Evolutionary conservation across 2,797 vertebrate genomes (phyloP).

Genomic region (Sebastes iracundus): DNA sequence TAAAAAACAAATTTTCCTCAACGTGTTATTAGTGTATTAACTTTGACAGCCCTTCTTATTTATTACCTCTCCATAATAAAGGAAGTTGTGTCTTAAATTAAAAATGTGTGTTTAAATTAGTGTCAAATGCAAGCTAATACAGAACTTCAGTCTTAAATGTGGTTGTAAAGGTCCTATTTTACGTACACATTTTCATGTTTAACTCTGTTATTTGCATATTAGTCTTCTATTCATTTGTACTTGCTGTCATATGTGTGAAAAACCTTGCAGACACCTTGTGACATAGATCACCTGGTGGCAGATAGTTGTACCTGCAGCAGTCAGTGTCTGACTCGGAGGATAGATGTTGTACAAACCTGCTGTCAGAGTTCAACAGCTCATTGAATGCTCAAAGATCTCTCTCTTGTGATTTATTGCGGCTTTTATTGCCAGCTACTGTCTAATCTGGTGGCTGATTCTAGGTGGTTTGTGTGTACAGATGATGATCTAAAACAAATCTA

Average conservation of each 20-base stretch:
- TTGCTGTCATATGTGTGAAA: not conserved
- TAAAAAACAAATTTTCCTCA: no score
- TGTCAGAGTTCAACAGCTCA: not conserved
- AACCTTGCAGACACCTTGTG: not conserved
- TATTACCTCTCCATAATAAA: not conserved
- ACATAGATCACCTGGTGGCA: conserved; percentile 24
- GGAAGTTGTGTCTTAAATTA: not conserved
- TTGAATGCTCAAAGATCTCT: not conserved
- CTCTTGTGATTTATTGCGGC: not conserved
- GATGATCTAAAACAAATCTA: conserved; percentile 51
- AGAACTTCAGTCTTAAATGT: not conserved
- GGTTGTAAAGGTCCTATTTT: not conserved
- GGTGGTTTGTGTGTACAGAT: not conserved
- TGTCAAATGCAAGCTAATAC: not conserved
- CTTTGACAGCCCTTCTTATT: not conserved
- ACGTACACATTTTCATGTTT: not conserved
- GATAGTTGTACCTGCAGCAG: conserved; percentile 3
- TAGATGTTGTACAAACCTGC: not conserved
- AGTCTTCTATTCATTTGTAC: not conserved
- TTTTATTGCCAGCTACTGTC: not conserved
- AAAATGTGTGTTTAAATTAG: not conserved
- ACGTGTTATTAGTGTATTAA: no score
- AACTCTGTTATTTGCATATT: not conserved
- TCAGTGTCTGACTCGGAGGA: not conserved
- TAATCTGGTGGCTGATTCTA: not conserved